phyloP scores from a whole-genome alignment of 2,113 vertebrate species.

The Ovibos moschatus region DNA sequence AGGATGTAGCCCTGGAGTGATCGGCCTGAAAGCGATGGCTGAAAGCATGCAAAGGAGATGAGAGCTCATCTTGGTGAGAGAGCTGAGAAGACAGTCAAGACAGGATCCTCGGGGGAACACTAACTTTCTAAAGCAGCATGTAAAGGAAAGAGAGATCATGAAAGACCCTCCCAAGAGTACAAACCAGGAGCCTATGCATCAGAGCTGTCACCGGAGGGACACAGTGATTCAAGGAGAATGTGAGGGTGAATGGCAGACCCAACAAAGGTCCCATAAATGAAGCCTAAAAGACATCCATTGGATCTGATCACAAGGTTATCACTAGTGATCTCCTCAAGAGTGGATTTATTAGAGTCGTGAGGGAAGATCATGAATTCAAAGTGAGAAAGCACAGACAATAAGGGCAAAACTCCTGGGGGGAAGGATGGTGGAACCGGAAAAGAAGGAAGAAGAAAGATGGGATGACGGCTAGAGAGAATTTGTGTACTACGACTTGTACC shows the following conservation, averaged over 20 bases:
- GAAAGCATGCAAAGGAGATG: background rate
- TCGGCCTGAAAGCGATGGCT: background rate
- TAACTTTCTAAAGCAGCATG: background rate
- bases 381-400: background rate
- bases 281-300: background rate
- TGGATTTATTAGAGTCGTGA: background rate
- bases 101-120: background rate
- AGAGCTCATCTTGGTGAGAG: background rate
- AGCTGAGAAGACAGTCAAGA: background rate
- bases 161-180: background rate
- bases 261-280: background rate
- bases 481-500: background rate
- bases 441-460: background rate
- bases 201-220: background rate
- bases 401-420: background rate
- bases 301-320: background rate
- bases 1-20: background rate
- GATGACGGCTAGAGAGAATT: background rate
- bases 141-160: background rate
- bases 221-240: background rate
- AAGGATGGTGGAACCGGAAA: background rate
- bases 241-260: background rate
- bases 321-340: background rate
- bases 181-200: background rate
- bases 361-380: background rate